These are phyloP conservation scores for Papio anubis DNA, from an alignment of 2,113 vertebrate genomes.

Conservation along the genomic window DNA sequence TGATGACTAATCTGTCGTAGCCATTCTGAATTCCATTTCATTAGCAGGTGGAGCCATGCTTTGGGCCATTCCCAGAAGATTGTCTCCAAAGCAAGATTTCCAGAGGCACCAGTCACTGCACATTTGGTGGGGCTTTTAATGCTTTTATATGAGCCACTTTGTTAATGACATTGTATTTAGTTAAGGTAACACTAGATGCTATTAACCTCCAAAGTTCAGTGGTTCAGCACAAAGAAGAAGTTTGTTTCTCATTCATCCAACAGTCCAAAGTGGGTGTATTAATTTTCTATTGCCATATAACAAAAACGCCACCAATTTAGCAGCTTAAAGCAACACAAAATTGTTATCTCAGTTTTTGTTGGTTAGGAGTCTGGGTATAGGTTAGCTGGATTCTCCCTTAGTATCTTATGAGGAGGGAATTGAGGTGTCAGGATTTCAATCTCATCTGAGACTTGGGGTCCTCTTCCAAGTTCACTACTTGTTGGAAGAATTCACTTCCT, in stretches of 20 bases:
- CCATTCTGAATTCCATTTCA: conserved; percentile 49
- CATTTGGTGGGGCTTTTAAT: not conserved
- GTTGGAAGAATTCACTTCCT: not conserved
- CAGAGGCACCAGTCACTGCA: not conserved
- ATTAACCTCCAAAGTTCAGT: not conserved
- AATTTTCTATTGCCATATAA: not conserved
- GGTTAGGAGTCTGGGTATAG: not conserved
- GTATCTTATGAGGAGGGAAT: not conserved
- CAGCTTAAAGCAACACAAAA: not conserved
- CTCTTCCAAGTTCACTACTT: not conserved
- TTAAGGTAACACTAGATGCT: not conserved
- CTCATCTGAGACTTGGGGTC: not conserved
- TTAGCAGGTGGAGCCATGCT: not conserved
- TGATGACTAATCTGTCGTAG: not conserved
- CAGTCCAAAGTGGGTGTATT: not conserved
- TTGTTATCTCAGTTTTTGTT: not conserved
- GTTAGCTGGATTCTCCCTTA: not conserved
- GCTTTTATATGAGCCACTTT: not conserved
- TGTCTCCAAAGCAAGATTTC: not conserved
- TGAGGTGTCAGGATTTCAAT: not conserved
- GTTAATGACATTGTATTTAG: not conserved
- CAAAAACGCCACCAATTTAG: not conserved
- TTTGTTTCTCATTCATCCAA: not conserved
- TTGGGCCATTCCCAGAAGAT: not conserved
- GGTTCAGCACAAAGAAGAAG: not conserved